phyloP scores from a whole-genome alignment of 23 tunicate species.

The Halocynthia roretzi region DNA sequence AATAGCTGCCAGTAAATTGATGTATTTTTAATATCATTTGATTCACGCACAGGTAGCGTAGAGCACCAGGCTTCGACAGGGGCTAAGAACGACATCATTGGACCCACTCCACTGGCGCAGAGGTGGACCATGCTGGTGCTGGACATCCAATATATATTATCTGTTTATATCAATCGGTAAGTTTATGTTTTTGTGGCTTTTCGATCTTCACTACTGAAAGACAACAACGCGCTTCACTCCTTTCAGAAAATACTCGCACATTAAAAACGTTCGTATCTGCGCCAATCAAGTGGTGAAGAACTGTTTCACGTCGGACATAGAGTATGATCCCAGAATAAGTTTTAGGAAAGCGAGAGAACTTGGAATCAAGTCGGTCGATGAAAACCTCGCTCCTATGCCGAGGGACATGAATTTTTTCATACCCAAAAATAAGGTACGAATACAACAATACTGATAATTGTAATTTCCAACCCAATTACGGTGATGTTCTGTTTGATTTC shows the following conservation, averaged over 20 bases:
- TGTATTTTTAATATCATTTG: neutral
- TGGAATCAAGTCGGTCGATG: slow-evolving; percentile 76
- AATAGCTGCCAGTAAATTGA: neutral
- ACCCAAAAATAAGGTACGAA: slow-evolving; percentile 72
- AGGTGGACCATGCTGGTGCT: slow-evolving; percentile 90
- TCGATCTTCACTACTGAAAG: neutral
- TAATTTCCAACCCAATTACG: neutral
- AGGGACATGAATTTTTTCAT: slow-evolving; percentile 84
- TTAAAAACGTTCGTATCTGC: slow-evolving; percentile 70
- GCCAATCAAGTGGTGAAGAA: slow-evolving; percentile 81
- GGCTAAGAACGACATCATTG: slow-evolving; percentile 54
- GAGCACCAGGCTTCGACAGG: slow-evolving; percentile 65
- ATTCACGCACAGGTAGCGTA: slow-evolving; percentile 55
- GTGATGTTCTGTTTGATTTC: neutral
- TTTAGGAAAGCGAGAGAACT: slow-evolving; percentile 64
- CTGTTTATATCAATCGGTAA: slow-evolving; percentile 82
- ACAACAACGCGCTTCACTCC: neutral
- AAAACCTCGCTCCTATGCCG: slow-evolving; percentile 95
- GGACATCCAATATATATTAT: slow-evolving; percentile 72
- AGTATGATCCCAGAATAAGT: slow-evolving; percentile 84
- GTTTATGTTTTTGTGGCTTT: neutral
- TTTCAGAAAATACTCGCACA: slow-evolving; percentile 70
- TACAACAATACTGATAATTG: neutral
- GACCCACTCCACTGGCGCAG: slow-evolving; percentile 89
- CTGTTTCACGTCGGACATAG: slow-evolving; percentile 84